Conservation (phyloP, 2,797 vertebrate species). For the Nannoperca australis region DNA sequence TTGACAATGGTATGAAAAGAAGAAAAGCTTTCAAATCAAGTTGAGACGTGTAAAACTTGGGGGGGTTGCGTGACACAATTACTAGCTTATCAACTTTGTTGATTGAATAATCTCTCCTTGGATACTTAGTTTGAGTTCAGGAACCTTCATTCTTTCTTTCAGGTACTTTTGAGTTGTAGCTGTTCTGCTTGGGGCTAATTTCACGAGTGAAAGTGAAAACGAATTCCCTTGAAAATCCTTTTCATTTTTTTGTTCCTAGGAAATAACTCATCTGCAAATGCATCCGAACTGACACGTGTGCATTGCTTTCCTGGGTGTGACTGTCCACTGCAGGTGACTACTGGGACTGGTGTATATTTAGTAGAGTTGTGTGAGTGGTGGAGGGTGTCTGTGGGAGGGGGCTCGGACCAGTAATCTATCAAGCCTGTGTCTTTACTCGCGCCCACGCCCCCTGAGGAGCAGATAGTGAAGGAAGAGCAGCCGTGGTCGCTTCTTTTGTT, state of each 20-base stretch:
- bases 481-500: conserved; percentile 32
- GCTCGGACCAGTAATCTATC: conserved; percentile 66
- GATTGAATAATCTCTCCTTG: background rate
- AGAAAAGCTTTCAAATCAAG: background rate
- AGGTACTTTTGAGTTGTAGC: too few relatives aligned
- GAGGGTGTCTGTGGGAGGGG: conserved; percentile 64
- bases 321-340: conserved; percentile 68
- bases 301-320: conserved; percentile 33
- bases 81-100: background rate
- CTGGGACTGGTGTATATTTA: conserved; percentile 80
- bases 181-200: too few relatives aligned
- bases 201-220: background rate
- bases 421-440: conserved; percentile 61
- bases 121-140: too few relatives aligned
- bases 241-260: background rate
- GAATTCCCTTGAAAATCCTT: background rate
- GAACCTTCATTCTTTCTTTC: too few relatives aligned
- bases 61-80: background rate
- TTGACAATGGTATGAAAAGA: background rate
- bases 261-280: background rate
- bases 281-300: conserved; percentile 12
- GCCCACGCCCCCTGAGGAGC: conserved; percentile 56
- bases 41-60: too few relatives aligned
- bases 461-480: conserved; percentile 46
- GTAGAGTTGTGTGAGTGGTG: conserved; percentile 56